Evolutionary conservation across 2,113 vertebrate genomes (phyloP).

Genomic region (Tympanuchus pallidicinctus): DNA sequence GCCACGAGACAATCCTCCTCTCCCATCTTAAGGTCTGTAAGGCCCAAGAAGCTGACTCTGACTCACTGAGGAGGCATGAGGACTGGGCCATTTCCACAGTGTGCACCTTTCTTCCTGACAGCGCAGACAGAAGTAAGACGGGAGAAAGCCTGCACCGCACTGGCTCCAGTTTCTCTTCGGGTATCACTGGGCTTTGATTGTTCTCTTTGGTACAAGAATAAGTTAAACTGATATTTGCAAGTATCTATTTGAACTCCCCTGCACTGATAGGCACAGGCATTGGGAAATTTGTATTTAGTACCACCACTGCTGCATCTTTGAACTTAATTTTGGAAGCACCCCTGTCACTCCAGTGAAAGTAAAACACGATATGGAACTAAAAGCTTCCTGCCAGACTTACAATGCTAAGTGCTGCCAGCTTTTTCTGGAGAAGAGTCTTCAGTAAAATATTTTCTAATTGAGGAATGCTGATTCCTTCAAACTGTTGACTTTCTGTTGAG

Average conservation of each 20-base stretch:
- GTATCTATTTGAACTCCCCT: neutral
- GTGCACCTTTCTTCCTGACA: neutral
- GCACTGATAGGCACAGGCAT: neutral
- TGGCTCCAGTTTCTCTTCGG: neutral
- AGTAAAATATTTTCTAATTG: constrained; percentile 6
- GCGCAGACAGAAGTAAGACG: neutral
- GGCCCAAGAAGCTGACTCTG: constrained; percentile 26
- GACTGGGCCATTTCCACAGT: neutral
- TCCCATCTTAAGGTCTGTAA: neutral
- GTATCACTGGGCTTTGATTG: neutral
- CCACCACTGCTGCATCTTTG: neutral
- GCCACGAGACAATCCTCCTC: constrained; percentile 19
- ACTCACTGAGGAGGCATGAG: neutral
- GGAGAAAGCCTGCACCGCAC: neutral
- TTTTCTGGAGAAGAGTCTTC: neutral
- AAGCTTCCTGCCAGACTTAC: constrained; percentile 21
- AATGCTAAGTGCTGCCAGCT: constrained; percentile 24
- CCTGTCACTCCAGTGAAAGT: neutral
- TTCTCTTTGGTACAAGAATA: neutral
- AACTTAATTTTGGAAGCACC: constrained; percentile 18
- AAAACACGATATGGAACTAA: constrained; percentile 30
- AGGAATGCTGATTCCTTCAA: neutral
- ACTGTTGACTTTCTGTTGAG: neutral
- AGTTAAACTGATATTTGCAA: constrained; percentile 6
- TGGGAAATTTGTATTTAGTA: constrained; percentile 29